Base-by-base conservation (phyloP, 2,113 vertebrate genomes). In the Psilopsiagon aurifrons region DNA sequence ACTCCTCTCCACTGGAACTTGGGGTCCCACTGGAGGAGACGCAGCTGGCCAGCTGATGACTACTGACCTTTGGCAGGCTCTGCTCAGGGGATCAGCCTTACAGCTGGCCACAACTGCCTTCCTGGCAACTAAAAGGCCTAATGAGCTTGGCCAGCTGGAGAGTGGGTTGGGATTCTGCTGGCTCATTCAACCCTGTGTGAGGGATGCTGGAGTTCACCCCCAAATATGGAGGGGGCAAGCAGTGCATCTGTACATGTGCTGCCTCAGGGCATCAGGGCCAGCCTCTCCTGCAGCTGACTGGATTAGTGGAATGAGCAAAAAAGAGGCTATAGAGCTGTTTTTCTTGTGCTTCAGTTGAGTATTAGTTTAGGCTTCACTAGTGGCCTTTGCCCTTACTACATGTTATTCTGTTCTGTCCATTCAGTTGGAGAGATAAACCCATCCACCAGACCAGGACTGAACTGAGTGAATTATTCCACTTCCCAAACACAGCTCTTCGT, bases 21-120 rank as follows among this genome's bases (percentile, higher is more conserved):
- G 55, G 63, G 3, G 1, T 55, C 80, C 80, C 19, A 1, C 49
- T 71, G 66, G 60, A 91, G 62, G 51, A 52, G 60, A 73, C 0
- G 4, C 96, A 86, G 91, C 83, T 95, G 95, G 75, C 66, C 85
- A 83, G 80, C 64, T 15, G 63, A 49, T 23, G 75, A 60, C 69
- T 89, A 73, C 79, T 88, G 90, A 94, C 86, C 88, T 91, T 75
- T 82, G 86, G 86, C 88, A 95, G 46, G 86, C 76, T 67, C 76
- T 75, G 60, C 47, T 10, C 1, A 0, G 66, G 39, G 10, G 86
- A 39, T 90, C 77, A 86, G 73, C 62, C 80, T 63, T 71, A 78
- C 92, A 97, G 91, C 94, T 89, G 95, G 91, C 77, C 88, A 75
- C 88, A 92, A 74, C 76, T 94, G 94, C 77, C 55, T 70, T 69